Percentiles rank a stretch among this genome's conserved stretches.
Conservation (phyloP, 2,113 vertebrate species). For the Saguinus midas region DNA sequence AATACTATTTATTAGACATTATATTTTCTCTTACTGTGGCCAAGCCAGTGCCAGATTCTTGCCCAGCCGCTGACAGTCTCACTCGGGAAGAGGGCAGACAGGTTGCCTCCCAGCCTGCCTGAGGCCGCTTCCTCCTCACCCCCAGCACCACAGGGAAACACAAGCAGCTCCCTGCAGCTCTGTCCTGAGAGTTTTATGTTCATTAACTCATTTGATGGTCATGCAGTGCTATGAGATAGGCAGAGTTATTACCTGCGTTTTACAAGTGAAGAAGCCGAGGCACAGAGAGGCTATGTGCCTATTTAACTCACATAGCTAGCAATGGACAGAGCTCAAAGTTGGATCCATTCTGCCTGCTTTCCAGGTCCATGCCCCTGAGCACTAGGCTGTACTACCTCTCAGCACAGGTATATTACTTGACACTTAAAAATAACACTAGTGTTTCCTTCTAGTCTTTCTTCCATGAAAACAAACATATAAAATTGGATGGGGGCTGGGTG, state of each 20-base stretch:
- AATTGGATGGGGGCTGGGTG: too few relatives aligned
- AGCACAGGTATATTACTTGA: not conserved
- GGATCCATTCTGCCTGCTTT: not conserved
- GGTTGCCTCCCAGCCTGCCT: not conserved
- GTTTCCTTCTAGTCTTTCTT: not conserved
- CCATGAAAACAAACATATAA: not conserved
- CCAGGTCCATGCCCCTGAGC: not conserved
- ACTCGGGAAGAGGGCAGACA: not conserved
- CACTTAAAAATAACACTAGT: not conserved
- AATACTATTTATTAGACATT: not conserved
- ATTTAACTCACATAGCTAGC: not conserved
- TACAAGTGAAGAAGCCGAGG: not conserved
- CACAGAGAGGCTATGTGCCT: not conserved
- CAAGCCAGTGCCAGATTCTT: not conserved
- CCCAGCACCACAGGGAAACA: not conserved
- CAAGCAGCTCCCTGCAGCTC: not conserved
- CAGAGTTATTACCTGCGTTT: not conserved
- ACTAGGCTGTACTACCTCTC: not conserved
- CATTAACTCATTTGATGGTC: not conserved
- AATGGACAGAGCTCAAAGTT: not conserved
- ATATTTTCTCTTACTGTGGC: not conserved
- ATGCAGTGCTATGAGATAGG: not conserved
- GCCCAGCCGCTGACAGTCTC: not conserved
- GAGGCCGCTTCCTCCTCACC: not conserved
- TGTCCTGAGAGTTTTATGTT: not conserved